Percentiles rank a stretch among this genome's conserved stretches.
phyloP scores from a whole-genome alignment of 2,888 invertebrate species.

The Luperina nickerlii region DNA sequence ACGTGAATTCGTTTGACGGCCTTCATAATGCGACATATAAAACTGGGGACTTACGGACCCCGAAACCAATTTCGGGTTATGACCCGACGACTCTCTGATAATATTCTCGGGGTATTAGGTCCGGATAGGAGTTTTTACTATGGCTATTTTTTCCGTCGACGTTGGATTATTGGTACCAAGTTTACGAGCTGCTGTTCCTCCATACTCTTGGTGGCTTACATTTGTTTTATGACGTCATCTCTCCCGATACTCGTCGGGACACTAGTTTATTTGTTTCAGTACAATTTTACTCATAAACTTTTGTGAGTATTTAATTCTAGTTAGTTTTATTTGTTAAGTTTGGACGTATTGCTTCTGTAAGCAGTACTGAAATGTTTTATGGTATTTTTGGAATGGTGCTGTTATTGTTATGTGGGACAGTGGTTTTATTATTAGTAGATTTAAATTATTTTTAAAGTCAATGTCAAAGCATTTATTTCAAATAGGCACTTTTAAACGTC shows the following conservation, averaged over 20 bases:
- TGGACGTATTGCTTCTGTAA: conserved; percentile 51
- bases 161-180: conserved; percentile 87
- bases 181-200: conserved; percentile 84
- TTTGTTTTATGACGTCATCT: conserved; percentile 86
- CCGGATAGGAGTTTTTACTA: conserved; percentile 90
- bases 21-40: conserved; percentile 91
- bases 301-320: conserved; percentile 62
- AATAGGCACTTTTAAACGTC: too few species aligned
- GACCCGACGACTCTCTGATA: conserved; percentile 91
- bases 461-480: too few species aligned
- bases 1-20: conserved; percentile 91
- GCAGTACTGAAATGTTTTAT: conserved; percentile 55
- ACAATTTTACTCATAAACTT: conserved; percentile 63
- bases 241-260: conserved; percentile 68
- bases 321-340: conserved; percentile 59
- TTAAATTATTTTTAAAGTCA: not conserved
- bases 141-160: conserved; percentile 90
- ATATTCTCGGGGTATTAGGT: conserved; percentile 91
- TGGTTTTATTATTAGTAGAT: conserved; percentile 7
- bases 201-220: conserved; percentile 78
- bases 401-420: conserved; percentile 7
- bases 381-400: conserved; percentile 18
- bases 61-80: conserved; percentile 91
- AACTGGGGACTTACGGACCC: conserved; percentile 91
- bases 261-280: conserved; percentile 68